Evolutionary conservation across 2,888 invertebrate species (phyloP), one percentile per base, ranked within the genome.

Genomic region (Drosophila monieri): DNA sequence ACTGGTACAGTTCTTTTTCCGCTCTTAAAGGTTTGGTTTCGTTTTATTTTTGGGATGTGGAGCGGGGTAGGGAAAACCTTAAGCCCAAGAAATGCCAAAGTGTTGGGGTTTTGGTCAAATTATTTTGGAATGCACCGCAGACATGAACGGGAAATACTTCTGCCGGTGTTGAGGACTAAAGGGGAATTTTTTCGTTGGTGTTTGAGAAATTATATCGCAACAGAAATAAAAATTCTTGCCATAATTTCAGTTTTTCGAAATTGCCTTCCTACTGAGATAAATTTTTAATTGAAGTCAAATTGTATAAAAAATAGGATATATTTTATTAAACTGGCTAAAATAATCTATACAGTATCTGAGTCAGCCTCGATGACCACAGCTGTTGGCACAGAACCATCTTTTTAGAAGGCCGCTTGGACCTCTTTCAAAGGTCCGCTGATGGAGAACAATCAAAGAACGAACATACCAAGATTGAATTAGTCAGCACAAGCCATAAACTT

Each of bases 101-200:
- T 72, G 73, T 69, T 73, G 65, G 76, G 46, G 60, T 48, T 43
- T 53, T 58, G 60, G 54, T 51, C 51, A 67, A 75, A 73, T 76
- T 73, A 68, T 67, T 61, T 76, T 54, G 70, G 73, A 67, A 81
- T 81, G 71, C 59, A 49, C 10, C 59, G 57, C 51, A 59, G 57
- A 80, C 68, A 76, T 64, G 73, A 73, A 55, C 61, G 35, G 57
- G 27, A 62, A 77, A 75, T 75, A 64, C 66, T 62, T 80, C 64
- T 37, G 15, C 21, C 35, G 10, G 46, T 30, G 53, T 32, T n/a
- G 18, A 51, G 37, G 32, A 14, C 12, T n/a, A 23, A 30, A 49
- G n/a, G 35, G 55, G 18, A 32, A 46, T 32, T n/a, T 18, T 14
- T 49, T 21, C 12, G 21, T 18, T 65, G 54, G 47, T 53, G 43